Base-by-base conservation (phyloP, 1,140 invertebrate species). In the Tyrophagus putrescentiae region DNA sequence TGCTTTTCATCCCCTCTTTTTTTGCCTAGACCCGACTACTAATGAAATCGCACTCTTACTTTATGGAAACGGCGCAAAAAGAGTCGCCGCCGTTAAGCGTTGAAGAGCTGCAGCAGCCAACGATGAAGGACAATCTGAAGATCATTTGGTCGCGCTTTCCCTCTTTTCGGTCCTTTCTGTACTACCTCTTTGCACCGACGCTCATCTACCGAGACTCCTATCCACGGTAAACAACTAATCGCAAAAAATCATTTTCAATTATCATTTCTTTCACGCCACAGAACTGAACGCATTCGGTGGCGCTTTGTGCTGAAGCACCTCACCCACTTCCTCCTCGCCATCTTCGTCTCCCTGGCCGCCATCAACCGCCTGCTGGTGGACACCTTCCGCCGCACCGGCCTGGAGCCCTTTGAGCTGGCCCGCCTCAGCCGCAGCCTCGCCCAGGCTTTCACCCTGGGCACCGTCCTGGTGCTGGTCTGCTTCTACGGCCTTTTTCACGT, bases 401-500 rank as follows among this genome's bases (percentile, higher is more conserved):
- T 70, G 1, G 72, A 79, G 50, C 73, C 80, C 62, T 69, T 86
- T 34, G 79, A 80, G 31, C 70, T 74, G 0, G 76, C 77, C 29
- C 70, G 72, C 1, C 66, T 86, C 1, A 71, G 84, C 1, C 70
- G 81, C 0, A 79, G 77, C 1, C 75, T 86, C 23, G 84, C 88
- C 66, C 79, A 78, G 2, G 80, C 80, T 64, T 82, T 84, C 70
- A 67, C 90, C 39, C 84, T 86, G 0, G 83, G 81, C 2, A 77
- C 83, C 0, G 72, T 90, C 3, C 77, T 81, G 0, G 80, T 85
- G 29, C 68, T 92, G 3, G 79, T 82, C 56, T 82, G 78, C 6
- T 93, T 93, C 71, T 94, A 89, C 72, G 79, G 82, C 48, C 72
- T 95, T 1, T 71, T 94, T 1, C 90, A 95, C 70, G 80, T 82